These are phyloP conservation scores for Volucella inanis DNA, from an alignment of 2,888 invertebrate species.

Conservation along the genomic window DNA sequence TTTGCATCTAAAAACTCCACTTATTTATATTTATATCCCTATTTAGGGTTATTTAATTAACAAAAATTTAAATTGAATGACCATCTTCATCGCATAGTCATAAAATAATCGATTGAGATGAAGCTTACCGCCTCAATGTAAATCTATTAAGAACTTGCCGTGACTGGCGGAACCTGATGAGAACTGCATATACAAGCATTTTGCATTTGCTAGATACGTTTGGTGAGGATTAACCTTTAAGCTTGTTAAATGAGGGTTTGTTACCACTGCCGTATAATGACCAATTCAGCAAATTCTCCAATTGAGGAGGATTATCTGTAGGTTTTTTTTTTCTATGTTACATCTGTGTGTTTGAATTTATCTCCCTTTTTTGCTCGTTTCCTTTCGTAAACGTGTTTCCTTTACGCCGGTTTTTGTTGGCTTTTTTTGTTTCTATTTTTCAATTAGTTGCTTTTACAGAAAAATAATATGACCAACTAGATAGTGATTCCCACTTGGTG, in stretches of 20 bases:
- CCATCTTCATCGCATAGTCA: no score
- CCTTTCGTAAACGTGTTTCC: neutral
- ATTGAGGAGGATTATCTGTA: conserved; percentile 57
- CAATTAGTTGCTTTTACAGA: neutral
- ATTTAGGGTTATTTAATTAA: no score
- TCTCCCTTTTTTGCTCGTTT: neutral
- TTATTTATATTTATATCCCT: no score
- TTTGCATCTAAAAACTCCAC: no score
- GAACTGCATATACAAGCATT: conserved; percentile 41
- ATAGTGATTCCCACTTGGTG: neutral
- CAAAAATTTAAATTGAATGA: no score
- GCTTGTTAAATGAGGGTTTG: conserved; percentile 52
- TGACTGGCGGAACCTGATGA: neutral
- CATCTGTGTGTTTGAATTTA: neutral
- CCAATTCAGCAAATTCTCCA: conserved; percentile 63
- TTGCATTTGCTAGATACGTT: neutral
- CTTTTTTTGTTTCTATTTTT: neutral
- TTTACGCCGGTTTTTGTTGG: neutral
- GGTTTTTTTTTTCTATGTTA: conserved; percentile 55
- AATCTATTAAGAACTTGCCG: neutral
- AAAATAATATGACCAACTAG: no score
- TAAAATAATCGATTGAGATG: no score
- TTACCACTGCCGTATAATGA: conserved; percentile 27
- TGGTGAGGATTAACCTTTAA: conserved; percentile 59
- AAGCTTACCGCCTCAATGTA: neutral